Base-by-base conservation (phyloP, 1,140 invertebrate species). In the Euborellia annulipes region DNA sequence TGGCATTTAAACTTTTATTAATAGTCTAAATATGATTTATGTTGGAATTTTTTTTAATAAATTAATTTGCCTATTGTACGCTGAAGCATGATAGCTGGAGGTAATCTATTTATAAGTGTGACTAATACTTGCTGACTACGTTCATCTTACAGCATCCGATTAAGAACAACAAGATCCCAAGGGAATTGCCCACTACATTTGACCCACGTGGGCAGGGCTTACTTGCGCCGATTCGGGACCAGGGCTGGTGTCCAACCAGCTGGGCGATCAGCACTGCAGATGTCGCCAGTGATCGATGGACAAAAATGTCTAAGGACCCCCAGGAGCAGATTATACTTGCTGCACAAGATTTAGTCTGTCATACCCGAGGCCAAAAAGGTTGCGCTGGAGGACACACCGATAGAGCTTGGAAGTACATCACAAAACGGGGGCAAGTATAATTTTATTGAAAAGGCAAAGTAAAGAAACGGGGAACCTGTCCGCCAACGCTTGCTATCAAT, bases 181-280 rank as follows among this genome's bases (percentile, higher is more conserved):
- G 23, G 3, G 38, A 43, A 8, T 40, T 85, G 19, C 82, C 81
- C 0, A 51, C 57, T 2, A 51, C 68, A 32, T 94, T 95, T 59
- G 85, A 94, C 59, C 65, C 85, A 0, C 67, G 82, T 1, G 56
- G 63, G 0, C 67, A 71, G 36, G 65, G 68, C 0, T 67, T 71
- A 21, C 80, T 94, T 23, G 73, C 78, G 0, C 68, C 65, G 0
- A 67, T 94, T 8, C 64, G 73, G 9, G 89, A 97, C 64, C 92
- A 97, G 82, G 46, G 57, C 27, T 89, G 90, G 80, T 88, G 91
- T 57, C 89, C 78, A 1, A 75, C 87, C 0, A 93, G 90, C 1
- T 96, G 91, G 91, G 90, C 89, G 1, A 73, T 95, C 30, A 85
- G 85, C 0, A 86, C 89, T 0, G 77, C 79, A 9, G 76, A 74